phyloP scores from a whole-genome alignment of 2,113 vertebrate genomes.

The Oreotrochilus melanogaster region DNA sequence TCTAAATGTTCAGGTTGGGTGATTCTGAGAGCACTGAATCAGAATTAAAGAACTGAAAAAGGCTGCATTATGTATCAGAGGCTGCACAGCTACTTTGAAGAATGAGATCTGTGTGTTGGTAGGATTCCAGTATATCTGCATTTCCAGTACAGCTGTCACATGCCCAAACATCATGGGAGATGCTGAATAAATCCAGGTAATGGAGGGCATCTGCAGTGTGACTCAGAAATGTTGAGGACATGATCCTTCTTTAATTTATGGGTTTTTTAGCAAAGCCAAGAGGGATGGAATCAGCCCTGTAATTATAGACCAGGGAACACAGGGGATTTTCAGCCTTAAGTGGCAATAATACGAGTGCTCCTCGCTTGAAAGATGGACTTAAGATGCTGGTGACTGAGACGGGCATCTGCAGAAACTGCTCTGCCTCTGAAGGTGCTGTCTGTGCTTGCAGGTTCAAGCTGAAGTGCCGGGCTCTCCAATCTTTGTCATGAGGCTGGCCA shows the following conservation, averaged over 20 bases:
- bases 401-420: fast-evolving
- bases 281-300: not conserved
- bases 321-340: not conserved
- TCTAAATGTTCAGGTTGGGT: not conserved
- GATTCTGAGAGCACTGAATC: fast-evolving
- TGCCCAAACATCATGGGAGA: not conserved
- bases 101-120: not conserved
- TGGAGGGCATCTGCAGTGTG: not conserved
- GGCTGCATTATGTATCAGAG: not conserved
- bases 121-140: not conserved
- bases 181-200: not conserved
- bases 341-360: not conserved
- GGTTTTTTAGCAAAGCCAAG: not conserved
- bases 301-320: not conserved
- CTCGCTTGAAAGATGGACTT: not conserved
- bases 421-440: not conserved
- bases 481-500: constrained; percentile 96
- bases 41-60: not conserved
- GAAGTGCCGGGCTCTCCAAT: constrained; percentile 98
- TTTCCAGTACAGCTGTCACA: not conserved
- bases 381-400: not conserved
- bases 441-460: constrained; percentile 86
- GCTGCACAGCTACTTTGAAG: not conserved
- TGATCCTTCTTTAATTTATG: not conserved
- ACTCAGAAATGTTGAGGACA: not conserved